Conservation (phyloP, 2,888 invertebrate species). For the Glaucopsyche alexis region DNA sequence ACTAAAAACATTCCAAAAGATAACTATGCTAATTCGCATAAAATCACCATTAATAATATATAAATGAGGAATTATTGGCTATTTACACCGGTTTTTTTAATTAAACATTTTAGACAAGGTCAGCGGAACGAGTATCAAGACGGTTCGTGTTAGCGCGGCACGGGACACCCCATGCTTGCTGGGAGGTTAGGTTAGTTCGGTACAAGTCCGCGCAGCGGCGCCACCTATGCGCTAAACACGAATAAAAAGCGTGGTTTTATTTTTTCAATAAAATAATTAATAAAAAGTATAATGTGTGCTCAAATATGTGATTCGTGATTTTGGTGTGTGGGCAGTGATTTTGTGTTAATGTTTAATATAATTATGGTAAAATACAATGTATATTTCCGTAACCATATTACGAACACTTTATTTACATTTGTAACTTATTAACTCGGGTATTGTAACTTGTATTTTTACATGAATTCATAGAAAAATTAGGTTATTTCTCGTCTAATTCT, state of each 20-base stretch:
- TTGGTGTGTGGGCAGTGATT: too few species aligned
- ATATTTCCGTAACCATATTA: too few species aligned
- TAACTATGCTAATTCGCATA: conserved; percentile 16
- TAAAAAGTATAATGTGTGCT: conserved; percentile 34
- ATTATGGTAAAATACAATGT: too few species aligned
- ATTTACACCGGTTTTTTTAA: conserved; percentile 40
- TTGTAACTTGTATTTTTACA: background rate
- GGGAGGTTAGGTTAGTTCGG: conserved; percentile 76
- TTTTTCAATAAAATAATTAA: background rate
- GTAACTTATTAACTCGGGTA: too few species aligned
- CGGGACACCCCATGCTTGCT: conserved; percentile 56
- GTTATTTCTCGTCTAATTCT: background rate
- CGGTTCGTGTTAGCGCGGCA: conserved; percentile 44
- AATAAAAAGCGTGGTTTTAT: background rate
- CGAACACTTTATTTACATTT: too few species aligned
- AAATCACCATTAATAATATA: conserved; percentile 17
- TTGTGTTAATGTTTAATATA: too few species aligned
- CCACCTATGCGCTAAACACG: conserved; percentile 54
- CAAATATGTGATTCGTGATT: background rate
- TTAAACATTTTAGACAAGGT: conserved; percentile 18
- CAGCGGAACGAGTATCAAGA: conserved; percentile 59
- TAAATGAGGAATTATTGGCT: background rate
- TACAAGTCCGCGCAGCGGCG: conserved; percentile 72
- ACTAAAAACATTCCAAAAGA: background rate
- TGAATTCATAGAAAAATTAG: background rate